Conservation (phyloP, 2,797 vertebrate genomes). For the Scarus forsteni region DNA sequence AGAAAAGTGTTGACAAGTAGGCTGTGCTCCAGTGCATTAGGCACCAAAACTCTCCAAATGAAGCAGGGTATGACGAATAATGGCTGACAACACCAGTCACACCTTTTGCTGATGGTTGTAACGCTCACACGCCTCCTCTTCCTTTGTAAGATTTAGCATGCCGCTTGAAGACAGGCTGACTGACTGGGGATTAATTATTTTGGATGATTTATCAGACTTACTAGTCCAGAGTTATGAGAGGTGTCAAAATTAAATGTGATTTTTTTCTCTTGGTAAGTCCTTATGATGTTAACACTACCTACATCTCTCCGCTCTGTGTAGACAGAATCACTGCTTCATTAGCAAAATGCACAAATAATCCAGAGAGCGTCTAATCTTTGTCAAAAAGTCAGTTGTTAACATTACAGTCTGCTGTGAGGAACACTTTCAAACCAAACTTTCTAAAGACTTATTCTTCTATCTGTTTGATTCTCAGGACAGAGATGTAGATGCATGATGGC, state of each 20-base stretch:
- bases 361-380: background rate
- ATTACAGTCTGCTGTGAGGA: too few species aligned
- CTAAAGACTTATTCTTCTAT: too few species aligned
- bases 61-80: slow-evolving; percentile 85
- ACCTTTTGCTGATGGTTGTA: slow-evolving; percentile 84
- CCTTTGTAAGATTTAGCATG: slow-evolving; percentile 82
- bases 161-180: slow-evolving; percentile 81
- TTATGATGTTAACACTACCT: slow-evolving; percentile 57
- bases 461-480: too few species aligned
- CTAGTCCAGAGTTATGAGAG: slow-evolving; percentile 79
- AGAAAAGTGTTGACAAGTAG: slow-evolving; percentile 81
- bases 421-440: too few species aligned
- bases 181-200: slow-evolving; percentile 88
- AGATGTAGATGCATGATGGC: too few species aligned
- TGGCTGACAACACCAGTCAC: slow-evolving; percentile 85
- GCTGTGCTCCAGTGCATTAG: slow-evolving; percentile 77
- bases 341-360: slow-evolving; percentile 1
- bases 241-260: slow-evolving; percentile 81
- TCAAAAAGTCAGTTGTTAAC: too few species aligned
- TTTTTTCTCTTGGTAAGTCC: slow-evolving; percentile 65
- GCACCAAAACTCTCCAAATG: slow-evolving; percentile 81
- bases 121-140: slow-evolving; percentile 75
- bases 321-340: slow-evolving; percentile 30
- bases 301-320: slow-evolving; percentile 33
- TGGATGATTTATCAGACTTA: slow-evolving; percentile 84